phyloP scores from a whole-genome alignment of 2,113 vertebrate species.

The Oophaga pumilio region DNA sequence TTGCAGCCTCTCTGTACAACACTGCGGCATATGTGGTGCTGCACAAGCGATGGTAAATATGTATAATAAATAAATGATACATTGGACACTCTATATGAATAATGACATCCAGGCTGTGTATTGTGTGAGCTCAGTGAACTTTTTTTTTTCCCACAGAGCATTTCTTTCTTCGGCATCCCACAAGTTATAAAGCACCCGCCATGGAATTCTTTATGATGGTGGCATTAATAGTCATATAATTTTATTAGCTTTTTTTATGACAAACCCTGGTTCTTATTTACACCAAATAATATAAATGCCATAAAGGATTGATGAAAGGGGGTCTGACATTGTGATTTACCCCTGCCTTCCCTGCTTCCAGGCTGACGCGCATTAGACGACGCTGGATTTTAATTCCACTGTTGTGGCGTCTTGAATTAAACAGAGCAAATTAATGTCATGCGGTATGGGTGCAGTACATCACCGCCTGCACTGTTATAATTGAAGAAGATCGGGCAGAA shows the following conservation, averaged over 20 bases:
- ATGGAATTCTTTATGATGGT: conserved; percentile 46
- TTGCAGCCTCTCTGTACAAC: no score
- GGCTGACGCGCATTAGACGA: conserved; percentile 31
- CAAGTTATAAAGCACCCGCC: conserved; percentile 35
- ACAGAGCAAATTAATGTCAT: conserved; percentile 31
- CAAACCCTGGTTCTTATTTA: conserved; percentile 51
- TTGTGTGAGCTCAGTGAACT: background rate
- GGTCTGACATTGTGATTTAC: conserved; percentile 29
- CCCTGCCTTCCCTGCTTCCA: background rate
- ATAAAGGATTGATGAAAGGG: conserved; percentile 46
- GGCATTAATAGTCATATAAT: conserved; percentile 55
- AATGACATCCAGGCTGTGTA: background rate
- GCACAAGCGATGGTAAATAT: background rate
- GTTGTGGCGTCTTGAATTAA: conserved; percentile 39
- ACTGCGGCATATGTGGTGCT: background rate
- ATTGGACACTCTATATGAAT: background rate
- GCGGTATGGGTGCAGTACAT: background rate
- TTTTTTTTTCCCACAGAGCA: background rate
- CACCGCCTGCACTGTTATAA: background rate
- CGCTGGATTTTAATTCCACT: conserved; percentile 22
- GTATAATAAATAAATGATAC: no score
- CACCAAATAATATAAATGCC: conserved; percentile 53
- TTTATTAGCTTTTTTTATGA: conserved; percentile 57
- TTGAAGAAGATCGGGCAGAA: background rate
- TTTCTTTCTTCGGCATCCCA: conserved; percentile 21